These are phyloP conservation scores for Aphelenchoides bicaudatus DNA, from an alignment of 2,888 invertebrate species.

Conservation along the genomic window DNA sequence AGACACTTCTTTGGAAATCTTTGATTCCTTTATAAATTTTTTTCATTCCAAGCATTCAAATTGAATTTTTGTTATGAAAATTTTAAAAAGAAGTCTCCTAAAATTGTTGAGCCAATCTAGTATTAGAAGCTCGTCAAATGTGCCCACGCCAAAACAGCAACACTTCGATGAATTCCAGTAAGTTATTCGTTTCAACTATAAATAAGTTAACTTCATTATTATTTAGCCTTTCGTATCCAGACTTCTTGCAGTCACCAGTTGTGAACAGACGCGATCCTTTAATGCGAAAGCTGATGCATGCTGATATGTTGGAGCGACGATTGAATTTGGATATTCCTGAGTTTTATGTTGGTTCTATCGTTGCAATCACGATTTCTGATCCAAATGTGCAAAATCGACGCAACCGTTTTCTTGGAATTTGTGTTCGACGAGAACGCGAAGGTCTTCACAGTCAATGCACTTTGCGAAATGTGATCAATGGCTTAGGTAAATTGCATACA, in stretches of 20 bases:
- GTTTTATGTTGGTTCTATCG: constrained; percentile 78
- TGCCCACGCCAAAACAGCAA: too few relatives aligned
- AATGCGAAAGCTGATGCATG: constrained; percentile 78
- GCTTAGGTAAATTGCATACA: constrained; percentile 67
- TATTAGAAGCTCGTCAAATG: too few relatives aligned
- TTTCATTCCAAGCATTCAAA: too few relatives aligned
- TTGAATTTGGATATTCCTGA: constrained; percentile 83
- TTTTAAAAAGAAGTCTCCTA: too few relatives aligned
- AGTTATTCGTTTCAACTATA: not conserved
- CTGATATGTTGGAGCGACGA: constrained; percentile 85
- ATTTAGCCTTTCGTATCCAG: constrained; percentile 43
- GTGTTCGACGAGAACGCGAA: constrained; percentile 77
- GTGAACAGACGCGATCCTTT: constrained; percentile 51
- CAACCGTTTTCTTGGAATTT: constrained; percentile 86
- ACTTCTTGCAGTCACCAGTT: constrained; percentile 54
- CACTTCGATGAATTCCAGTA: constrained; percentile 7
- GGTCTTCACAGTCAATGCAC: constrained; percentile 81
- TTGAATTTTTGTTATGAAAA: too few relatives aligned
- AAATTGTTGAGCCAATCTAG: too few relatives aligned
- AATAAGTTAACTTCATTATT: not conserved
- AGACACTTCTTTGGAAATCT: too few relatives aligned
- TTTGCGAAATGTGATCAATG: constrained; percentile 86
- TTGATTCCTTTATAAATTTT: too few relatives aligned
- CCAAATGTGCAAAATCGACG: constrained; percentile 56
- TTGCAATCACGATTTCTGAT: constrained; percentile 57